These are phyloP conservation scores for Amblyteles armatorius DNA, from an alignment of 2,888 invertebrate species.

Conservation along the genomic window DNA sequence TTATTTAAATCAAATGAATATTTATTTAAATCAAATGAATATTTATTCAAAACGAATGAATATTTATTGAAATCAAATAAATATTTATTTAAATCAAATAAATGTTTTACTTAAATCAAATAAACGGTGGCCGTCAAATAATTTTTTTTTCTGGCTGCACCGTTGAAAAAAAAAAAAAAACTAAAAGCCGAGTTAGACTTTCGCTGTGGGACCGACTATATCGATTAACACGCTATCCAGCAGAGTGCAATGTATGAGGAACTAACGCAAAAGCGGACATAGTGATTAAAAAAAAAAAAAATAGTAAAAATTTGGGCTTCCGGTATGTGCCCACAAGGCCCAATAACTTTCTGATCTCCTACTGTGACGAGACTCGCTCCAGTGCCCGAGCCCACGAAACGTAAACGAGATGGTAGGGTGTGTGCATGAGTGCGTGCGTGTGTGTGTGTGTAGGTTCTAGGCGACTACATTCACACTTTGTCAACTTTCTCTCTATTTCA, in stretches of 20 bases:
- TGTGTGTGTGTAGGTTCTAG: not conserved
- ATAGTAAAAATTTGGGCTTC: slow-evolving; percentile 25
- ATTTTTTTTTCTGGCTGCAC: too few species aligned
- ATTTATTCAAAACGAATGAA: too few species aligned
- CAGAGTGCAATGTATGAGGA: not conserved
- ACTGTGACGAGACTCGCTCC: slow-evolving; percentile 54
- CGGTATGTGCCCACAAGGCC: slow-evolving; percentile 40
- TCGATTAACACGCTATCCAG: too few species aligned
- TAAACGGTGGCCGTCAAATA: too few species aligned
- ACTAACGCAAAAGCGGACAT: not conserved
- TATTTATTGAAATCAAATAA: too few species aligned
- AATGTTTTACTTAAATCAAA: too few species aligned
- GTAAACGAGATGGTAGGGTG: slow-evolving; percentile 57
- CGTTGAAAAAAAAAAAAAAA: too few species aligned
- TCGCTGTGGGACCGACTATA: too few species aligned
- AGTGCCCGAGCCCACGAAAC: slow-evolving; percentile 50
- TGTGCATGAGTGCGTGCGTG: slow-evolving; percentile 8
- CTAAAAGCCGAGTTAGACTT: too few species aligned
- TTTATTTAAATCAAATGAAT: too few species aligned
- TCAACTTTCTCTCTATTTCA: slow-evolving; percentile 50
- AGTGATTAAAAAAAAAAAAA: not conserved
- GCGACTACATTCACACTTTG: slow-evolving; percentile 28
- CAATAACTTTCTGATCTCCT: slow-evolving; percentile 70
- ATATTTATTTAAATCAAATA: too few species aligned
- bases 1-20: too few species aligned